Conservation (phyloP, 1,140 invertebrate genomes). For the Bombus consobrinus region DNA sequence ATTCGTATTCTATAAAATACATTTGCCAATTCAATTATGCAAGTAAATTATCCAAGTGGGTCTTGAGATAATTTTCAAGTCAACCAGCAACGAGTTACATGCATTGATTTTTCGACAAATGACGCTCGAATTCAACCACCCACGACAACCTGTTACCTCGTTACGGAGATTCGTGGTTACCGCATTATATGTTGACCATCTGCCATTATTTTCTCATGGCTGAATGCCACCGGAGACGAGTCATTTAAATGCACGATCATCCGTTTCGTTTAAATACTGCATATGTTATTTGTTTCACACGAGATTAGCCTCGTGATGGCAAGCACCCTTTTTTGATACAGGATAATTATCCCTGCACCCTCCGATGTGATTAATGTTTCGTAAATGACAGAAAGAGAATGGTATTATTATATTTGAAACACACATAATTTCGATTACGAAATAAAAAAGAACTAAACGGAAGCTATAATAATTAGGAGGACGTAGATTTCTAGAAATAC, state of each 20-base stretch:
- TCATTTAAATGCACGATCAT: conserved; percentile 70
- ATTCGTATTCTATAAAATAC: too few species aligned
- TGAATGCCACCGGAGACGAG: conserved; percentile 63
- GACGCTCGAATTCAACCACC: conserved; percentile 58
- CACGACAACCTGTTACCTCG: conserved; percentile 76
- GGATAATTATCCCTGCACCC: neutral
- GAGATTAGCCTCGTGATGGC: conserved; percentile 56
- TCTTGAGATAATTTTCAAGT: neutral
- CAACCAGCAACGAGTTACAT: neutral
- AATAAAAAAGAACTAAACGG: too few species aligned
- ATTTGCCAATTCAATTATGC: too few species aligned
- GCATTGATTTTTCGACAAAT: conserved; percentile 71
- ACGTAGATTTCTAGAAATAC: too few species aligned
- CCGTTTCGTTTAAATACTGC: conserved; percentile 75
- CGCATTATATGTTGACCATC: conserved; percentile 70
- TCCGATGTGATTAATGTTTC: neutral
- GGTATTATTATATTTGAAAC: neutral
- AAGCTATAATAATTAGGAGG: too few species aligned
- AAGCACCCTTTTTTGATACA: neutral
- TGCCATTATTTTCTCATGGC: conserved; percentile 80
- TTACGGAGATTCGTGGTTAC: conserved; percentile 72
- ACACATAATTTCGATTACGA: too few species aligned
- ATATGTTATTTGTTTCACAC: conserved; percentile 79
- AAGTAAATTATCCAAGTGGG: neutral
- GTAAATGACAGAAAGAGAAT: neutral